A percentile compares a stretch with the other conserved stretches of the same genome.
phyloP scores from a whole-genome alignment of 2,888 invertebrate genomes.

The Agonopterix alstromeriana region DNA sequence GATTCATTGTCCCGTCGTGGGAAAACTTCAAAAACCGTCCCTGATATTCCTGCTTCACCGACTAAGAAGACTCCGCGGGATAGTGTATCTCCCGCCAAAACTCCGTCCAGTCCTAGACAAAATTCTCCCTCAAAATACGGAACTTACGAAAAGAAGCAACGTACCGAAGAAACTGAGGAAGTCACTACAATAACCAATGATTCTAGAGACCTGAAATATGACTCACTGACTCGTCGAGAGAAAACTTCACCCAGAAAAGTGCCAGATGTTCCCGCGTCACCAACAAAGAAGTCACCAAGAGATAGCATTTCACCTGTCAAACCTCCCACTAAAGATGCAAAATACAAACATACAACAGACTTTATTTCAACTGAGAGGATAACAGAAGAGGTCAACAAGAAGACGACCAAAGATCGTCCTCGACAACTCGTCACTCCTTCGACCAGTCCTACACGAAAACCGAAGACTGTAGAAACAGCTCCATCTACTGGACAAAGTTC shows the following conservation, averaged over 20 bases:
- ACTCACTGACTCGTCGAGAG: slow-evolving; percentile 16
- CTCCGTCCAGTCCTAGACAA: slow-evolving; percentile 18
- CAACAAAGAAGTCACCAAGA: slow-evolving; percentile 29
- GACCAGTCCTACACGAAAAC: slow-evolving; percentile 65
- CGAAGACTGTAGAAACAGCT: slow-evolving; percentile 42
- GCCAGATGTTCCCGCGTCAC: slow-evolving; percentile 20
- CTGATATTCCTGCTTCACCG: slow-evolving; percentile 22
- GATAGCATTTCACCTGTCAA: slow-evolving; percentile 38
- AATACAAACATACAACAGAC: slow-evolving; percentile 40
- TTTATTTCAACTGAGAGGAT: slow-evolving; percentile 47
- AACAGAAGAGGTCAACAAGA: slow-evolving; percentile 43
- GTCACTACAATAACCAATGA: slow-evolving; percentile 5
- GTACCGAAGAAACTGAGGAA: slow-evolving; percentile 13
- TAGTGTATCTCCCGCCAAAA: slow-evolving; percentile 38
- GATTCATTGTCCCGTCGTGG: slow-evolving; percentile 9
- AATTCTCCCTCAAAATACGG: slow-evolving; percentile 29
- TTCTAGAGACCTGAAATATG: slow-evolving; percentile 6
- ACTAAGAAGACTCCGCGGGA: slow-evolving; percentile 29
- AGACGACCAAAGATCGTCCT: slow-evolving; percentile 35
- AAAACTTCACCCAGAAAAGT: slow-evolving; percentile 20
- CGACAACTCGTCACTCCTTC: slow-evolving; percentile 67
- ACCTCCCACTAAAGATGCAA: slow-evolving; percentile 32
- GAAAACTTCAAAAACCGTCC: neutral
- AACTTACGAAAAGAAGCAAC: slow-evolving; percentile 30
- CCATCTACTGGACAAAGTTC: slow-evolving; percentile 67